Evolutionary conservation across 2,888 invertebrate genomes (phyloP).

Genomic region (Oxytorus armatus): DNA sequence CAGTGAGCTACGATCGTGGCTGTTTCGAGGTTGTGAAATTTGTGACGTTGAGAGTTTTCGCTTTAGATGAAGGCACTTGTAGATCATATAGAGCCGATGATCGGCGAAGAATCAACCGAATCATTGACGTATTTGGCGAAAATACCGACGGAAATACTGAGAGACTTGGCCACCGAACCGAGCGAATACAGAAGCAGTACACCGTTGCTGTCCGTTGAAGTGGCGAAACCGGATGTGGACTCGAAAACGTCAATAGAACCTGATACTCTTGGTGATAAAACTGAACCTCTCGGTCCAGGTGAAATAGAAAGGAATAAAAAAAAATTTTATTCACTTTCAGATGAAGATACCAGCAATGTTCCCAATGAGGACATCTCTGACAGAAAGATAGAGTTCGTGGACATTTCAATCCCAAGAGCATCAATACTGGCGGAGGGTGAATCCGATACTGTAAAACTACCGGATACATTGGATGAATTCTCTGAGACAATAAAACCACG

Average conservation of each 20-base stretch:
- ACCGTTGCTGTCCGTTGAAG: not conserved
- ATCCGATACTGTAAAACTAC: not conserved
- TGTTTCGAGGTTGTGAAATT: conserved; percentile 1
- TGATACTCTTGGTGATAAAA: conserved; percentile 2
- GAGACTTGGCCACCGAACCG: not conserved
- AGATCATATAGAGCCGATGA: conserved; percentile 35
- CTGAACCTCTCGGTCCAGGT: not conserved
- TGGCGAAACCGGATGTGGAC: not conserved
- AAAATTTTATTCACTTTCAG: conserved; percentile 9
- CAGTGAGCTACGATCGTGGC: conserved; percentile 12
- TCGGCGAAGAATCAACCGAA: conserved; percentile 2
- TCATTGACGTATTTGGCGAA: not conserved
- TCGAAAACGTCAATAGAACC: not conserved
- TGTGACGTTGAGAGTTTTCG: conserved; percentile 42
- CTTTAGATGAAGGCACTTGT: conserved; percentile 59
- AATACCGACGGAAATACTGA: conserved; percentile 3
- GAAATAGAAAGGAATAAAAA: not conserved
- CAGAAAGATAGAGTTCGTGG: not conserved
- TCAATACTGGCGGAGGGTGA: not conserved
- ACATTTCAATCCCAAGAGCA: conserved; percentile 1
- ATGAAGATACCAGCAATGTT: not conserved
- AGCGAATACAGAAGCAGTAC: not conserved
- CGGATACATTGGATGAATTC: conserved; percentile 1
- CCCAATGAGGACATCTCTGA: not conserved
- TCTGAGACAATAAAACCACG: not conserved